These are phyloP conservation scores for Drosophila rellima DNA, from an alignment of 2,888 invertebrate genomes.

Conservation along the genomic window DNA sequence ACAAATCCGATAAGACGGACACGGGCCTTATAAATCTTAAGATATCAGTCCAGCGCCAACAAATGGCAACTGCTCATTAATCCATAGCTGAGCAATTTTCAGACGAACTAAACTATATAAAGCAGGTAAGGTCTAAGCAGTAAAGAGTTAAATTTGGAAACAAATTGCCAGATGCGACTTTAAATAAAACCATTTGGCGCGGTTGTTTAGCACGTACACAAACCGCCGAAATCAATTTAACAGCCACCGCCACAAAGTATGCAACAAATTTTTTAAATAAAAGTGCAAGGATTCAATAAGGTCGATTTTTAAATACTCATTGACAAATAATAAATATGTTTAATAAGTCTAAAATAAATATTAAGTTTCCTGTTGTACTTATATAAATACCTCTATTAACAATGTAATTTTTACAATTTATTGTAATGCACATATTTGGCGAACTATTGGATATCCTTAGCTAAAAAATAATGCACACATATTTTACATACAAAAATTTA, in stretches of 20 bases:
- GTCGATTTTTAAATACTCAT: not conserved
- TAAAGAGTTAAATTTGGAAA: slow-evolving; percentile 17
- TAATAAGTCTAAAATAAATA: no score
- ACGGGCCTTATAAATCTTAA: slow-evolving; percentile 68
- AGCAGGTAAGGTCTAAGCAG: not conserved
- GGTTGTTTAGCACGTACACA: slow-evolving; percentile 61
- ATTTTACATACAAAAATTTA: no score
- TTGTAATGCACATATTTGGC: no score
- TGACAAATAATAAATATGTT: not conserved
- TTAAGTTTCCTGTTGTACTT: no score
- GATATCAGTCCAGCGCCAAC: slow-evolving; percentile 57
- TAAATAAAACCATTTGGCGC: slow-evolving; percentile 40
- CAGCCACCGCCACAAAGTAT: slow-evolving; percentile 59
- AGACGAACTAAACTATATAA: slow-evolving; percentile 2
- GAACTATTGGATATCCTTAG: no score
- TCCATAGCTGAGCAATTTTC: slow-evolving; percentile 10
- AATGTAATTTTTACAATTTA: no score
- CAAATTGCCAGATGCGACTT: slow-evolving; percentile 26
- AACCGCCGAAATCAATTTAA: slow-evolving; percentile 60
- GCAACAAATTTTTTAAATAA: slow-evolving; percentile 40
- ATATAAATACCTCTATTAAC: no score
- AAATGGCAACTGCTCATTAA: slow-evolving; percentile 39
- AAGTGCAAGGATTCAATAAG: no score
- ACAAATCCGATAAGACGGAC: slow-evolving; percentile 62
- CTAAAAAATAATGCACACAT: no score